These are phyloP conservation scores for Thalpophila matura DNA, from an alignment of 2,888 invertebrate genomes.

Conservation along the genomic window DNA sequence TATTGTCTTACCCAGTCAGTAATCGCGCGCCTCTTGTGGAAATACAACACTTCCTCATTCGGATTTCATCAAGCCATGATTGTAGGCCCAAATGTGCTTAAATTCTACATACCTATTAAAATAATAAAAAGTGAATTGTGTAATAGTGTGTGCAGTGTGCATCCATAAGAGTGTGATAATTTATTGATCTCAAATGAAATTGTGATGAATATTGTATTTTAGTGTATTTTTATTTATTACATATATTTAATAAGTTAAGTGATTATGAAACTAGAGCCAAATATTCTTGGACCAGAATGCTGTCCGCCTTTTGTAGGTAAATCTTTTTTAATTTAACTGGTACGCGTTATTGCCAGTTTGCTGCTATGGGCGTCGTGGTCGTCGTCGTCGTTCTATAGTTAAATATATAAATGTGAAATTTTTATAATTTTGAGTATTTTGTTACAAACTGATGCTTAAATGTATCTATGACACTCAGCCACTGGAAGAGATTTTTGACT, in stretches of 20 bases:
- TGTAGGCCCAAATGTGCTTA: slow-evolving; percentile 3
- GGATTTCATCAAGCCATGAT: slow-evolving; percentile 10
- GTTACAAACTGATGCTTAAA: too few relatives aligned
- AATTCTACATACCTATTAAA: background rate
- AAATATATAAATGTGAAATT: too few relatives aligned
- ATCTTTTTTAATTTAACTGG: background rate
- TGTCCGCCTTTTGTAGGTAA: slow-evolving; percentile 28
- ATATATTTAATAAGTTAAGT: slow-evolving; percentile 10
- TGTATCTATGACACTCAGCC: too few relatives aligned
- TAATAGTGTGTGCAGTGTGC: slow-evolving; percentile 39
- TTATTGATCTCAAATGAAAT: slow-evolving; percentile 40
- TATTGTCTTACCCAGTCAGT: slow-evolving; percentile 37
- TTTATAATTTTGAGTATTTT: too few relatives aligned
- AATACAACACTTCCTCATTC: slow-evolving; percentile 32
- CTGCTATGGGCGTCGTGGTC: background rate
- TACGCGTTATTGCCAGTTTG: background rate
- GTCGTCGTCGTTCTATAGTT: too few relatives aligned
- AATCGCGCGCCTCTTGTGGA: slow-evolving; percentile 34
- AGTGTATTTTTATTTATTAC: slow-evolving; percentile 2
- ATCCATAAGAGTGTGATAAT: slow-evolving; percentile 14
- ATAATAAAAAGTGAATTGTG: slow-evolving; percentile 14
- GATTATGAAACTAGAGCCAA: slow-evolving; percentile 44
- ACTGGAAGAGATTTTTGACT: too few relatives aligned
- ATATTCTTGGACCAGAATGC: slow-evolving; percentile 30
- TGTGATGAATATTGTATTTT: slow-evolving; percentile 23